phyloP scores from a whole-genome alignment of 2,797 vertebrate species.

The Perodicticus potto region DNA sequence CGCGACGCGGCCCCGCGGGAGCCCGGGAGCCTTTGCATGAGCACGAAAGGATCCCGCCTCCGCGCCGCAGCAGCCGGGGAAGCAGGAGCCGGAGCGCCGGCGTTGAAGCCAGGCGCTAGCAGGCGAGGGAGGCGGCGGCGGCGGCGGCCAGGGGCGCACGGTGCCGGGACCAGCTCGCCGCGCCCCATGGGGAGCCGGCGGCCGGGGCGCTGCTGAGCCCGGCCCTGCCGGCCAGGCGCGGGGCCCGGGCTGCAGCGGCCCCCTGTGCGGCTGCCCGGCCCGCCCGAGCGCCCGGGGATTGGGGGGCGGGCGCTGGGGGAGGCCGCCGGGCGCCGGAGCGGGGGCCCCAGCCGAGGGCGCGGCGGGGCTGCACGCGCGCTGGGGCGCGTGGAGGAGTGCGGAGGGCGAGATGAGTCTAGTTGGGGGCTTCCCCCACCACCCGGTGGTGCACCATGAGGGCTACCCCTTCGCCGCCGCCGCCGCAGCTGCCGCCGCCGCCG shows the following conservation, averaged over 20 bases:
- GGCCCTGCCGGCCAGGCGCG: conserved; percentile 76
- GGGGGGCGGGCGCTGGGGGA: conserved; percentile 78
- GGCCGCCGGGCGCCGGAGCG: conserved; percentile 75
- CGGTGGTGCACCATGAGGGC: conserved; percentile 98
- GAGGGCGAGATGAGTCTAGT: conserved; percentile 94
- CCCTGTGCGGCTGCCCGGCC: conserved; percentile 78
- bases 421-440: conserved; percentile 97
- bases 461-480: conserved; percentile 95
- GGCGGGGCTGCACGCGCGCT: conserved; percentile 76
- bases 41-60: conserved; percentile 60
- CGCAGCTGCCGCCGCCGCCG: conserved; percentile 92
- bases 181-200: conserved; percentile 78
- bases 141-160: conserved; percentile 75
- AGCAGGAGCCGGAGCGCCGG: conserved; percentile 64
- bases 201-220: conserved; percentile 77
- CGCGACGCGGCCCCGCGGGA: conserved; percentile 22
- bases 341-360: conserved; percentile 73
- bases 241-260: conserved; percentile 81
- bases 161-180: conserved; percentile 82
- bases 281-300: conserved; percentile 75
- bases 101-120: conserved; percentile 71
- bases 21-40: conserved; percentile 78
- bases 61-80: conserved; percentile 43
- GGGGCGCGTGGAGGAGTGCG: conserved; percentile 82
- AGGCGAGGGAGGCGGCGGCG: conserved; percentile 58